Evolutionary conservation across 2,888 invertebrate species (phyloP), one percentile per base, ranked within the genome.

Genomic region (Amblyjoppa proteus): DNA sequence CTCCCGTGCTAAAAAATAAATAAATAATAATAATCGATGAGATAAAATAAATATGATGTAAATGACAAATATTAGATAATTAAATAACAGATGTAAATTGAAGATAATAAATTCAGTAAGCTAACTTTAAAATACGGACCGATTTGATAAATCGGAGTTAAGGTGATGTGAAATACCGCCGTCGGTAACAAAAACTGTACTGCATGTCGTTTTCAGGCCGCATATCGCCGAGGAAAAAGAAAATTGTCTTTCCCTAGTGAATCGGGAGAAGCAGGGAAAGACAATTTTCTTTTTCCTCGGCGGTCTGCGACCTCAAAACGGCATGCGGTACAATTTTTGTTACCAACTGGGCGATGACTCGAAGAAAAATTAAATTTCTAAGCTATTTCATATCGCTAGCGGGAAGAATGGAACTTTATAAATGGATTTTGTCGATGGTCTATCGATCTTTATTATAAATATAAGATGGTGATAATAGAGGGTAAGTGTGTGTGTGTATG

Each of bases 381-480:
- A 28, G 28, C 41, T 41, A 41, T 41, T 41, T 41, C 2, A 41
- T 41, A 41, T 41, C 6, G 13, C n/a, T 31, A 34, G 16, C 7
- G 11, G 31, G 61, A 31, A 64, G 3, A 61, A 49, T 70, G 41
- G 13, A 34, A 56, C 64, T 75, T 58, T 45, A 0, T 38, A n/a
- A 77, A 81, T 73, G 25, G 16, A 20, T n/a, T 75, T 25, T 79
- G 49, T 75, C 31, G 74, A 77, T 79, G 58, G 25, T 83, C 70
- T 70, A 75, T 85, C 73, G 53, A 81, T 69, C 73, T 86, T 86
- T 86, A 86, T 86, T 86, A 84, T 77, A 79, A 81, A 86, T 84
- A 86, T 81, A 84, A 84, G 75, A 84, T 75, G 79, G 75, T 83
- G 83, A 70, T 64, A 75, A 79, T 80, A 79, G 74, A 79, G 49